Base-by-base conservation (phyloP, 2,888 invertebrate genomes). In the Erannis defoliaria region DNA sequence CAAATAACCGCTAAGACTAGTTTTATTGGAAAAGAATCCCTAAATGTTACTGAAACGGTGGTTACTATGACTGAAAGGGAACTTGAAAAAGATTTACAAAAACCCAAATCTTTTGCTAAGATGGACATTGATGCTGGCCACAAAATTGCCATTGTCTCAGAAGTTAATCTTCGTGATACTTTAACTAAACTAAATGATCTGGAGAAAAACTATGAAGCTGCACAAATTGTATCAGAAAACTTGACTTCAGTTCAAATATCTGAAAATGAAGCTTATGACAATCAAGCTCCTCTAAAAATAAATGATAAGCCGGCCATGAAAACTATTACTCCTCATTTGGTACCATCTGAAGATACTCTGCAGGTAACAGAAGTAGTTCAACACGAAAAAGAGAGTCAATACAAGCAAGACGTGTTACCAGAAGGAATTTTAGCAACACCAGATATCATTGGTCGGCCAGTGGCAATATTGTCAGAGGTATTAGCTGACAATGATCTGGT, bases 21-120 rank as follows among this genome's bases (percentile, higher is more conserved):
- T 29, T 90, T 94, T 93, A 81, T 93, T 86, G 78, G 94, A 90
- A 91, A 94, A 85, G 75, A 93, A 95, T 87, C 95, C 68, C 68
- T 96, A 45, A 94, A 93, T 74, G 87, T 96, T 12, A 95, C 93
- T 5, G 94, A 95, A 85, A 77, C 94, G 0, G 75, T 93, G 54
- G 74, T 90, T 3, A 85, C 86, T 55, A 88, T 94, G 49, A 92
- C 85, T 78, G 95, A 94, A 90, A 83, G 86, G 82, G 85, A 76
- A 57, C 84, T 94, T 21, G 84, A 77, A 26, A 75, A 83, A 66
- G 74, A 80, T 40, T 78, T 85, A 71, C 71, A 74, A 55, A 89
- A 90, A n/a, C 79, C 88, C 64, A 76, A 83, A 57, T 88, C 82
- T 31, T 93, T 84, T 74, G 95, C 95, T 16, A 92, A 85, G 55